A percentile compares a stretch with the other conserved stretches of the same genome.
Conservation (phyloP, 2,888 invertebrate genomes). For the Andrena dorsata region DNA sequence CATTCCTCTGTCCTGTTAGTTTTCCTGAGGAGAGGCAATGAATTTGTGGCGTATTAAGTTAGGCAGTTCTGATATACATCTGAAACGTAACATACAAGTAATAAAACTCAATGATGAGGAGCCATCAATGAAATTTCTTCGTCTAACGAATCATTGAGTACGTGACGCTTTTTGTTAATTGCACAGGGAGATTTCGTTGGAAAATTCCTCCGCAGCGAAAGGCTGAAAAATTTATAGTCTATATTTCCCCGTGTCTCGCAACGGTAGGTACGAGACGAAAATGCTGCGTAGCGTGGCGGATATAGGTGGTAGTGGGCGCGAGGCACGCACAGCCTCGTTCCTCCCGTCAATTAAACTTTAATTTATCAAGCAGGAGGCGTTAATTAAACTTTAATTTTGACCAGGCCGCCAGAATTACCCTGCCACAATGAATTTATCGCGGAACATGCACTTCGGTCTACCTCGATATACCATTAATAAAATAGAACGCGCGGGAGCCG, state of each 20-base stretch:
- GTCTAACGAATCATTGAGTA: background rate
- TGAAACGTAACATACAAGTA: background rate
- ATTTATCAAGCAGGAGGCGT: slow-evolving; percentile 73
- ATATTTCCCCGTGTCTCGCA: background rate
- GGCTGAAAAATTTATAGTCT: slow-evolving; percentile 30
- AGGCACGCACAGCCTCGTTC: slow-evolving; percentile 14
- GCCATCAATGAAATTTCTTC: background rate
- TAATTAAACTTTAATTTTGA: slow-evolving; percentile 79
- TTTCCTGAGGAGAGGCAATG: slow-evolving; percentile 86
- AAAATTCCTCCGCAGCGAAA: background rate
- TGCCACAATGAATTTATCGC: slow-evolving; percentile 65
- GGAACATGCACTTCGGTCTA: slow-evolving; percentile 40
- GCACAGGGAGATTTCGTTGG: background rate
- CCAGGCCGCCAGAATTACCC: slow-evolving; percentile 68
- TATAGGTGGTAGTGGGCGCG: background rate
- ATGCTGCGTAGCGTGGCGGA: slow-evolving; percentile 26
- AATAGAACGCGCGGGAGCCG: slow-evolving; percentile 24
- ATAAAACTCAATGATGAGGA: background rate
- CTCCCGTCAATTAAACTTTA: slow-evolving; percentile 70
- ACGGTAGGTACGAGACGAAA: background rate
- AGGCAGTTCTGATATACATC: background rate
- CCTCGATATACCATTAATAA: slow-evolving; percentile 67
- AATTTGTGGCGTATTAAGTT: background rate
- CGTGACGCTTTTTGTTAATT: background rate
- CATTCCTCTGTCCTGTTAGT: slow-evolving; percentile 89